Percentiles rank a stretch among this genome's conserved stretches.
Conservation (phyloP, 1,140 invertebrate species). For the Musca vetustissima region DNA sequence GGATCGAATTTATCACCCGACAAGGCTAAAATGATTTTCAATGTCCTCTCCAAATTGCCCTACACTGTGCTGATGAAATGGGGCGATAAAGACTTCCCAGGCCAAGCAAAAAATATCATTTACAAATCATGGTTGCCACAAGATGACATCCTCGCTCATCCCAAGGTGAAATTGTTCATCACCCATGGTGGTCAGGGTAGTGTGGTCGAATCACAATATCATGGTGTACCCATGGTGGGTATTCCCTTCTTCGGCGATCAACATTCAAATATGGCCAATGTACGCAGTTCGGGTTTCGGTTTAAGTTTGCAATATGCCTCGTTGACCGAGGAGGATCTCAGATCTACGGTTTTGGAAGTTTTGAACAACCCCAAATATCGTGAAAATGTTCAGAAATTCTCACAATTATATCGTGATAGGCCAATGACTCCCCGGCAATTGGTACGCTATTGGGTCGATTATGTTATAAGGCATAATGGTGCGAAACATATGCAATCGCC, state of each 20-base stretch:
- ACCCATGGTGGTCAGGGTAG: conserved; percentile 59
- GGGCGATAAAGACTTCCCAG: conserved; percentile 36
- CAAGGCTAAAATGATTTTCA: conserved; percentile 25
- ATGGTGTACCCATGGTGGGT: conserved; percentile 57
- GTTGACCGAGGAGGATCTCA: conserved; percentile 33
- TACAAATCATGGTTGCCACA: conserved; percentile 62
- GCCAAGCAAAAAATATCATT: conserved; percentile 57
- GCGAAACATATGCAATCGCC: conserved; percentile 48
- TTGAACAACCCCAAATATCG: conserved; percentile 31
- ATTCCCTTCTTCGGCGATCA: conserved; percentile 54
- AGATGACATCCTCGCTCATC: conserved; percentile 57
- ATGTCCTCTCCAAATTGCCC: conserved; percentile 47
- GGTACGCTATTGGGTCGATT: conserved; percentile 33
- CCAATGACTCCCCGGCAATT: conserved; percentile 31
- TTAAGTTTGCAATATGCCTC: conserved; percentile 37
- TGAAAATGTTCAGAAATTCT: conserved; percentile 24
- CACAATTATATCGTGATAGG: conserved; percentile 31
- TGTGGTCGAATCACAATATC: conserved; percentile 55
- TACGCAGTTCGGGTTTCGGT: conserved; percentile 54
- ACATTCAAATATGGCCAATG: conserved; percentile 57
- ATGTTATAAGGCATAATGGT: conserved; percentile 49
- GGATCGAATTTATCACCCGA: not conserved
- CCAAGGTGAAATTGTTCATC: conserved; percentile 57
- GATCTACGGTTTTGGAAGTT: conserved; percentile 31
- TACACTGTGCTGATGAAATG: conserved; percentile 59